phyloP scores from a whole-genome alignment of 2,113 vertebrate genomes.

The Silurus meridionalis region DNA sequence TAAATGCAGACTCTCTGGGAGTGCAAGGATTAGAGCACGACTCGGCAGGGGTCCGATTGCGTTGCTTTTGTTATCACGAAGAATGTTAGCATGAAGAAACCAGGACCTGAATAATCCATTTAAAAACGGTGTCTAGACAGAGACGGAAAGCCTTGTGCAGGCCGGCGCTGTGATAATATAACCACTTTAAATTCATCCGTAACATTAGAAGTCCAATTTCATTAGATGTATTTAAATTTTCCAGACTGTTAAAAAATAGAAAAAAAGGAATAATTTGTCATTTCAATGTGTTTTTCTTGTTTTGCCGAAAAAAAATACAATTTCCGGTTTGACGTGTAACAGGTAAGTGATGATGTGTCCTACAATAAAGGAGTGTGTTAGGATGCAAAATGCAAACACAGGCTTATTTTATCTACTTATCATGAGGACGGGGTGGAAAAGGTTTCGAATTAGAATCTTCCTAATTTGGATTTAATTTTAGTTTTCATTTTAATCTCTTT shows the following conservation, averaged over 20 bases:
- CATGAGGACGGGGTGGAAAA: too few relatives aligned
- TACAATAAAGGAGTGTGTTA: neutral
- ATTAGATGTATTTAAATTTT: too few relatives aligned
- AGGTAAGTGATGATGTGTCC: neutral
- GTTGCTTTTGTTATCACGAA: slow-evolving; percentile 20
- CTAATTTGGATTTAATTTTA: too few relatives aligned
- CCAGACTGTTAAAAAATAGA: neutral
- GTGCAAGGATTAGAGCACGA: slow-evolving; percentile 37
- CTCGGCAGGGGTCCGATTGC: slow-evolving; percentile 29
- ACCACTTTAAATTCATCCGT: neutral
- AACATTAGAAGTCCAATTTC: neutral
- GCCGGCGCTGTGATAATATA: neutral
- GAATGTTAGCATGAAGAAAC: slow-evolving; percentile 27
- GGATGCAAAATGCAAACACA: neutral
- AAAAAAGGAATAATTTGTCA: too few relatives aligned
- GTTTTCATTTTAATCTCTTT: too few relatives aligned
- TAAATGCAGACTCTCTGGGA: slow-evolving; percentile 32
- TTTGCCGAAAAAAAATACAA: neutral
- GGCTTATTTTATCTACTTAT: neutral
- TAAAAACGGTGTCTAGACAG: slow-evolving; percentile 9
- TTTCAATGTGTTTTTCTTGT: neutral
- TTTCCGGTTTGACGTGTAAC: neutral
- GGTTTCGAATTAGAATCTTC: too few relatives aligned
- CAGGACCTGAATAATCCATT: slow-evolving; percentile 17
- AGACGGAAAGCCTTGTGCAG: neutral